These are phyloP conservation scores for Corella eumyota DNA, from an alignment of 23 tunicate genomes.

Conservation along the genomic window DNA sequence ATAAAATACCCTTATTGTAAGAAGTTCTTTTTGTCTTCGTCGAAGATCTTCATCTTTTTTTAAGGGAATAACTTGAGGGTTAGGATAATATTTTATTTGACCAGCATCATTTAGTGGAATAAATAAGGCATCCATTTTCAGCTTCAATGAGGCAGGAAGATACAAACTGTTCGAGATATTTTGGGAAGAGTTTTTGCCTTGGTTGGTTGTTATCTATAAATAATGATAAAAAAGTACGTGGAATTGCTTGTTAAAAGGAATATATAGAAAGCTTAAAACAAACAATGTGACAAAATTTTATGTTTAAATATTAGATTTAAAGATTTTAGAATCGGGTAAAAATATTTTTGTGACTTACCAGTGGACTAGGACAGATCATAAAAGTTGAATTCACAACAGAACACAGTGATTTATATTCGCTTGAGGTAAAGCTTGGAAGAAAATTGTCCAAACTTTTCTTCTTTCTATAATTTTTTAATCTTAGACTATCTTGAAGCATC, in stretches of 20 bases:
- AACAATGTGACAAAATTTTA: neutral
- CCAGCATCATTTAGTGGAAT: neutral
- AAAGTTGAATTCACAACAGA: constrained; percentile 6
- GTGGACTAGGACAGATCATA: constrained; percentile 29
- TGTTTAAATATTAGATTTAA: too few species aligned
- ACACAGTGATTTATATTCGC: neutral
- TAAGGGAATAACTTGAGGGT: constrained; percentile 18
- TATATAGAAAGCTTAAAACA: too few species aligned
- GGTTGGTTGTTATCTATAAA: constrained; percentile 1
- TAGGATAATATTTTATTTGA: constrained; percentile 15
- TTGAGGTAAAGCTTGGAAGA: neutral
- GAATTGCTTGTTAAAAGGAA: too few species aligned
- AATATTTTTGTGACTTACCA: too few species aligned
- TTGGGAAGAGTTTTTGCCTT: neutral
- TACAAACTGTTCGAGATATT: constrained; percentile 5
- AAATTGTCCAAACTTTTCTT: neutral
- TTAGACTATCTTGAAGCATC: too few species aligned
- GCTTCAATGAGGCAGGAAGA: constrained; percentile 1
- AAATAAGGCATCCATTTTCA: constrained; percentile 11
- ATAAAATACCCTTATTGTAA: constrained; percentile 9
- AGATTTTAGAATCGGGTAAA: too few species aligned
- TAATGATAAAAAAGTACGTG: neutral
- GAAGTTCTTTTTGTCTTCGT: constrained; percentile 10
- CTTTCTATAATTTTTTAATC: too few species aligned
- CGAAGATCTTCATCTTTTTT: neutral